phyloP scores from a whole-genome alignment of 2,888 invertebrate species.

The Dynastes maya region DNA sequence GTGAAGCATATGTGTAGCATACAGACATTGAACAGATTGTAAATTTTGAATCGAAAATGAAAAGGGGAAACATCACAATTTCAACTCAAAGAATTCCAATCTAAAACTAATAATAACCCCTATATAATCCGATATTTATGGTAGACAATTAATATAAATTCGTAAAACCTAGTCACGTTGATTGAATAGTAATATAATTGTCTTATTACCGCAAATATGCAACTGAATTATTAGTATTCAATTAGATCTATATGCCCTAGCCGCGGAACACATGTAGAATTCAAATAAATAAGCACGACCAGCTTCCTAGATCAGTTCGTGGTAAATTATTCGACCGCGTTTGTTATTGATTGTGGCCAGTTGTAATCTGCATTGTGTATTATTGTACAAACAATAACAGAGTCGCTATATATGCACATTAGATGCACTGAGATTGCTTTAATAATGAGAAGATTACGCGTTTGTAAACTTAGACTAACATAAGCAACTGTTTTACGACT shows the following conservation, averaged over 20 bases:
- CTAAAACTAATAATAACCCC: too few relatives aligned
- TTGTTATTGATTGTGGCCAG: slow-evolving; percentile 62
- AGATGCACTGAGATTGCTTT: slow-evolving; percentile 60
- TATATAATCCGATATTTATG: too few relatives aligned
- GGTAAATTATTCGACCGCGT: slow-evolving; percentile 60
- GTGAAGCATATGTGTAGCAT: too few relatives aligned
- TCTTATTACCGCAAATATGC: slow-evolving; percentile 45
- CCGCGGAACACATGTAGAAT: slow-evolving; percentile 47
- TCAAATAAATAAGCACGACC: slow-evolving; percentile 52
- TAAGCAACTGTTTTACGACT: slow-evolving; percentile 47
- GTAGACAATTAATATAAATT: too few relatives aligned
- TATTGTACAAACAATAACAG: slow-evolving; percentile 61
- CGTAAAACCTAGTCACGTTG: too few relatives aligned
- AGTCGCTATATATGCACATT: slow-evolving; percentile 57
- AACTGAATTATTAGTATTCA: slow-evolving; percentile 49
- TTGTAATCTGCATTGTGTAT: slow-evolving; percentile 62
- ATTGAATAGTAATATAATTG: slow-evolving; percentile 29
- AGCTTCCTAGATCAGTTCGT: slow-evolving; percentile 53
- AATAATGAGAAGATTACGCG: slow-evolving; percentile 63
- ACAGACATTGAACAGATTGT: too few relatives aligned
- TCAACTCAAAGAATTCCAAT: too few relatives aligned
- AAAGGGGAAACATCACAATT: too few relatives aligned
- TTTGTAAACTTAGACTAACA: slow-evolving; percentile 49
- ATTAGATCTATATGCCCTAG: slow-evolving; percentile 26
- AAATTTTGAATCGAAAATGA: too few relatives aligned